phyloP scores from a whole-genome alignment of 2,888 invertebrate genomes.

The Automeris io region DNA sequence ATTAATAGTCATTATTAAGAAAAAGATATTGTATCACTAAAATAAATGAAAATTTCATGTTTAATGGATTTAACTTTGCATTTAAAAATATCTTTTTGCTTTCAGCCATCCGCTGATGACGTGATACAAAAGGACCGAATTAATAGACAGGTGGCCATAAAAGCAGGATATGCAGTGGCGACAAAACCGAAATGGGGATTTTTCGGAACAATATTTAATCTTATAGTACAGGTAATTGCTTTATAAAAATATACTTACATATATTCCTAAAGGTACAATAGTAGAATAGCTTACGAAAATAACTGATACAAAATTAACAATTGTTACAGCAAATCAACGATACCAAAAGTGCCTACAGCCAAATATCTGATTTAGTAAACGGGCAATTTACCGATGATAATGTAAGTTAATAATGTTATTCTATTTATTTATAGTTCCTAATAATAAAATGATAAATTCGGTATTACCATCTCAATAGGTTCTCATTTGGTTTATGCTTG shows the following conservation, averaged over 20 bases:
- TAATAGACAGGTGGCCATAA: conserved; percentile 42
- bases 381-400: conserved; percentile 60
- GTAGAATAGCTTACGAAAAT: no score
- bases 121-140: conserved; percentile 53
- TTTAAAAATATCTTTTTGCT: conserved; percentile 15
- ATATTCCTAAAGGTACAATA: background rate
- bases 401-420: conserved; percentile 53
- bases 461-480: no score
- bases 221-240: conserved; percentile 54
- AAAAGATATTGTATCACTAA: no score
- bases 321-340: conserved; percentile 67
- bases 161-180: conserved; percentile 43
- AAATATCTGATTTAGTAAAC: conserved; percentile 60
- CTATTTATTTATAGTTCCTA: no score
- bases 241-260: background rate
- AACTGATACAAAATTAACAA: background rate
- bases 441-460: no score
- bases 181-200: conserved; percentile 61
- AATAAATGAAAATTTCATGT: no score
- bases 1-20: no score
- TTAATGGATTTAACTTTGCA: background rate
- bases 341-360: conserved; percentile 68
- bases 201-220: conserved; percentile 67
- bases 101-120: conserved; percentile 56
- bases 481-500: no score